phyloP scores from a whole-genome alignment of 2,888 invertebrate genomes.

The Busseola fusca region DNA sequence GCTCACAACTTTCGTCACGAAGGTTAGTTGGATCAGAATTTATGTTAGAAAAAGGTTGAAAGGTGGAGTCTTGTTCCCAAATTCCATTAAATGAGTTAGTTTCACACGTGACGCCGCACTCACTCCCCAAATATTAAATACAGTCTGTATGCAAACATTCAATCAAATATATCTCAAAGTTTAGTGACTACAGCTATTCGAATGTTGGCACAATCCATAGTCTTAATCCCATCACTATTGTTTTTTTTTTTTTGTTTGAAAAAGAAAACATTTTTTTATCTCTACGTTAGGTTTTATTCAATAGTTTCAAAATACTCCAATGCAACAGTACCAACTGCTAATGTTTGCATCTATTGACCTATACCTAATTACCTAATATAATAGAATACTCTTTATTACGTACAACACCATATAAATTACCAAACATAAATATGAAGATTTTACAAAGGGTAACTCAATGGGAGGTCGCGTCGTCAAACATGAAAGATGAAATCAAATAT shows the following conservation, averaged over 20 bases:
- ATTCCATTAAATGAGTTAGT: neutral
- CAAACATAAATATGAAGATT: too few relatives aligned
- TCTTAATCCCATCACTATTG: neutral
- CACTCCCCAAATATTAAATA: neutral
- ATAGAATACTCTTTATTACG: too few relatives aligned
- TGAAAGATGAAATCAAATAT: too few relatives aligned
- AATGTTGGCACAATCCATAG: neutral
- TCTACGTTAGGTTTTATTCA: neutral
- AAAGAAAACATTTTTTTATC: neutral
- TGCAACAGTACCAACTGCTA: neutral
- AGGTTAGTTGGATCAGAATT: slow-evolving; percentile 1
- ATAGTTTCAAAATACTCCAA: neutral
- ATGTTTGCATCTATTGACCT: neutral
- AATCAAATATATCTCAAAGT: neutral
- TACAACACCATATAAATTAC: too few relatives aligned
- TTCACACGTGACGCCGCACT: neutral
- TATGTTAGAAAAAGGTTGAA: neutral
- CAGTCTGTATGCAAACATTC: neutral
- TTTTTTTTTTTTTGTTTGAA: neutral
- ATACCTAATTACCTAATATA: too few relatives aligned
- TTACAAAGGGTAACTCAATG: too few relatives aligned
- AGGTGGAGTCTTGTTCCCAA: neutral
- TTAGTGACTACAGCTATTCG: neutral
- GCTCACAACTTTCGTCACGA: slow-evolving; percentile 4
- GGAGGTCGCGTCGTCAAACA: too few relatives aligned